Percentiles rank a stretch among this genome's conserved stretches.
These are phyloP conservation scores for Chloroclystis v-ata DNA, from an alignment of 2,888 invertebrate species.

Conservation along the genomic window DNA sequence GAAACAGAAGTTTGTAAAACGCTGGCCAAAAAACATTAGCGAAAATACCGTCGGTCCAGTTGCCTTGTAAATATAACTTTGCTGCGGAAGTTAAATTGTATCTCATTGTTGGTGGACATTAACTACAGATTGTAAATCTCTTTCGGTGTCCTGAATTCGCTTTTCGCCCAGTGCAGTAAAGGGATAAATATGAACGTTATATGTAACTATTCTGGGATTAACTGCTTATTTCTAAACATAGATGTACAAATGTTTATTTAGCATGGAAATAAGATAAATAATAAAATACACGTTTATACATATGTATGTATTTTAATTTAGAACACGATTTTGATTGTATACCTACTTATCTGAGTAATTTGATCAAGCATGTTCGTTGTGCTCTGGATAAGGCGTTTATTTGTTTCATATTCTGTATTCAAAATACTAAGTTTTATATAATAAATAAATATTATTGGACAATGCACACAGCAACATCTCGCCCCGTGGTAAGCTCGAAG, in stretches of 20 bases:
- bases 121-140: constrained; percentile 69
- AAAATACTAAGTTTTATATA: no score
- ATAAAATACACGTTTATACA: no score
- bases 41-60: constrained; percentile 47
- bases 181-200: constrained; percentile 23
- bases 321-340: no score
- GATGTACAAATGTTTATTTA: neutral
- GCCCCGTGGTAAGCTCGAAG: no score
- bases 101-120: constrained; percentile 67
- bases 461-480: neutral
- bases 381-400: no score
- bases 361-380: no score
- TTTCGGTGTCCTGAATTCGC: constrained; percentile 43
- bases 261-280: no score
- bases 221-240: constrained; percentile 10
- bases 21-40: constrained; percentile 63
- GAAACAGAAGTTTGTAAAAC: constrained; percentile 43
- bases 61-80: constrained; percentile 62
- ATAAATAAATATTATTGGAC: neutral
- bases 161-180: constrained; percentile 25
- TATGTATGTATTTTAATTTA: no score
- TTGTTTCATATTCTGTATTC: no score
- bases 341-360: no score
- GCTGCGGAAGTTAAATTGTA: constrained; percentile 65
- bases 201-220: constrained; percentile 14